A percentile compares a stretch with the other conserved stretches of the same genome.
These are phyloP conservation scores for Equus quagga DNA, from an alignment of 2,113 vertebrate genomes.

Conservation along the genomic window DNA sequence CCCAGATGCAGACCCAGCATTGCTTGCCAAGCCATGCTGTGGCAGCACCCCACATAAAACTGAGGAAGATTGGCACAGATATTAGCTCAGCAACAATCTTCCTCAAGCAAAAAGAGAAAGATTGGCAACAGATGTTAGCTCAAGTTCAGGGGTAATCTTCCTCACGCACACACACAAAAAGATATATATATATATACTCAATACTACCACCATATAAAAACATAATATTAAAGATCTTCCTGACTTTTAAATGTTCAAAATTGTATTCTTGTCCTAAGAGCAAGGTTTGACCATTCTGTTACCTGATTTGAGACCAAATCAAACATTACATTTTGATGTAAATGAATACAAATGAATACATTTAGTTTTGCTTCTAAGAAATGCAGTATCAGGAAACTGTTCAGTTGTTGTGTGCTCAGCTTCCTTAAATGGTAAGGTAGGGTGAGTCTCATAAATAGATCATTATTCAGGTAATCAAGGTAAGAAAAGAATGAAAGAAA, in stretches of 20 bases:
- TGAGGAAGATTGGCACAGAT: no score
- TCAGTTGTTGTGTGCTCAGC: background rate
- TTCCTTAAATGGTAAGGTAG: background rate
- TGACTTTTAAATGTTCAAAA: conserved; percentile 35
- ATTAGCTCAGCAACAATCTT: no score
- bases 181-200: background rate
- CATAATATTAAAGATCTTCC: background rate
- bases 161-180: no score
- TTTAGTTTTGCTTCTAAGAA: conserved; percentile 37
- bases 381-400: background rate
- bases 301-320: conserved; percentile 2
- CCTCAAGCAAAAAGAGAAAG: no score
- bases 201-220: background rate
- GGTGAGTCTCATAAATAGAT: background rate
- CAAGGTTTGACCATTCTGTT: background rate
- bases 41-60: no score
- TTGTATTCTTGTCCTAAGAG: background rate
- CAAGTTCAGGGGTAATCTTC: no score
- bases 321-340: background rate
- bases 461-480: background rate
- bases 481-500: conserved; percentile 35
- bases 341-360: background rate
- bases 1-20: no score
- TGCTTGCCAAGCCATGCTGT: no score
- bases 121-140: no score